phyloP scores from a whole-genome alignment of 2,113 vertebrate genomes.

The Neodontobutis hainanensis region DNA sequence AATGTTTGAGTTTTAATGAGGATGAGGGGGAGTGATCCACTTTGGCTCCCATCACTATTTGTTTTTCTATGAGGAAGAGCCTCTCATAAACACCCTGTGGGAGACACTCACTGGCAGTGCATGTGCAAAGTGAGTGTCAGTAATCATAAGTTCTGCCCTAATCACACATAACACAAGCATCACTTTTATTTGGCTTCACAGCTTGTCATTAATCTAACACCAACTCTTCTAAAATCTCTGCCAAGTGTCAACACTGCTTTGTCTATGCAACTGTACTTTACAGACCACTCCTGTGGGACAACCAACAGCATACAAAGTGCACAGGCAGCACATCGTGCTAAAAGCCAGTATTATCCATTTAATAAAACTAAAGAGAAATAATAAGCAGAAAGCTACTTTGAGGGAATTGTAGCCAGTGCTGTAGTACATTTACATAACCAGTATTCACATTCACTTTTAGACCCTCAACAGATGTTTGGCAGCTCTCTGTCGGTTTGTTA shows the following conservation, averaged over 20 bases:
- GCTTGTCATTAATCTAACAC: not conserved
- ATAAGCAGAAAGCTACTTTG: not conserved
- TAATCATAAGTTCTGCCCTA: not conserved
- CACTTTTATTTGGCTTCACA: not conserved
- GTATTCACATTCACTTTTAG: constrained; percentile 4
- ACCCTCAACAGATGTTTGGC: not conserved
- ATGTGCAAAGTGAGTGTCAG: not conserved
- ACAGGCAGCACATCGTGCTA: not conserved
- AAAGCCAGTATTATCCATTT: not conserved
- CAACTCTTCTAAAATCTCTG: not conserved
- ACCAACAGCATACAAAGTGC: not conserved
- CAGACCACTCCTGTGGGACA: not conserved
- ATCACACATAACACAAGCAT: not conserved
- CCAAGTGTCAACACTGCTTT: not conserved
- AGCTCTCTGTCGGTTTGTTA: not conserved
- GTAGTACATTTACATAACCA: not conserved
- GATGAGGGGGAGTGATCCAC: constrained; percentile 29
- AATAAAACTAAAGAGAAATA: not conserved
- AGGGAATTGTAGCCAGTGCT: not conserved
- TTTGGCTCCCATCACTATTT: constrained; percentile 29
- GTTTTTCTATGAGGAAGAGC: constrained; percentile 36
- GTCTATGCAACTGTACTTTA: not conserved
- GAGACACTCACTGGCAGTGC: constrained; percentile 4
- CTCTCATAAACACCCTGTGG: constrained; percentile 2
- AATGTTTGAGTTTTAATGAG: constrained; percentile 25